Percentiles rank a stretch among this genome's conserved stretches.
phyloP scores from a whole-genome alignment of 2,888 invertebrate species.

The Eristalis intricaria region DNA sequence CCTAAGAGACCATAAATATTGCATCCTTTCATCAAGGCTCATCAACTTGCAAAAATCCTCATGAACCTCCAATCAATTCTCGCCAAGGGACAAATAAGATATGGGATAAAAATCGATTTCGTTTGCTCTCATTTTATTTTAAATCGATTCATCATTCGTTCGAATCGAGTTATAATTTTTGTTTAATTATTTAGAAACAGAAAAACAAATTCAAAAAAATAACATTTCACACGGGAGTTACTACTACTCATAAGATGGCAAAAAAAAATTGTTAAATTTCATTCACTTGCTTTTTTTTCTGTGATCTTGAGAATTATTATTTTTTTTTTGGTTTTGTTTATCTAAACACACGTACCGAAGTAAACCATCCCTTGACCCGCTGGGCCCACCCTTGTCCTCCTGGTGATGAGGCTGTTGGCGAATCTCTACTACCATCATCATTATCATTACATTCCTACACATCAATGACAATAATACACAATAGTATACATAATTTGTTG shows the following conservation, averaged over 20 bases:
- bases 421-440: slow-evolving; percentile 80
- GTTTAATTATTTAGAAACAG: not conserved
- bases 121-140: slow-evolving; percentile 78
- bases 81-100: slow-evolving; percentile 67
- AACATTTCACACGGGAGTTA: slow-evolving; percentile 20
- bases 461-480: slow-evolving; percentile 72
- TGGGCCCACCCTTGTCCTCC: slow-evolving; percentile 86
- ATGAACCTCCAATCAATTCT: not conserved
- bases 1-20: too few species aligned
- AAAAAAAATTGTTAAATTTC: slow-evolving; percentile 46
- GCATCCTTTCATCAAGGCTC: slow-evolving; percentile 5
- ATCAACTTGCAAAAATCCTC: not conserved
- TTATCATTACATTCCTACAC: slow-evolving; percentile 81
- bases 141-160: slow-evolving; percentile 9
- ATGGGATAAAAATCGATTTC: slow-evolving; percentile 64
- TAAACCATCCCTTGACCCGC: slow-evolving; percentile 87
- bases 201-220: slow-evolving; percentile 23
- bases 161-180: not conserved
- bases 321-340: slow-evolving; percentile 46
- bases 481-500: slow-evolving; percentile 58
- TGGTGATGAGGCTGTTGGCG: slow-evolving; percentile 81
- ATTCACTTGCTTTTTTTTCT: slow-evolving; percentile 64
- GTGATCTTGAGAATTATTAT: slow-evolving; percentile 49
- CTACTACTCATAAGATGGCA: slow-evolving; percentile 51
- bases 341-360: slow-evolving; percentile 85